Percentiles rank a stretch among this genome's conserved stretches.
Evolutionary conservation across 2,888 invertebrate species (phyloP).

Genomic region (Bombyx huttoni): DNA sequence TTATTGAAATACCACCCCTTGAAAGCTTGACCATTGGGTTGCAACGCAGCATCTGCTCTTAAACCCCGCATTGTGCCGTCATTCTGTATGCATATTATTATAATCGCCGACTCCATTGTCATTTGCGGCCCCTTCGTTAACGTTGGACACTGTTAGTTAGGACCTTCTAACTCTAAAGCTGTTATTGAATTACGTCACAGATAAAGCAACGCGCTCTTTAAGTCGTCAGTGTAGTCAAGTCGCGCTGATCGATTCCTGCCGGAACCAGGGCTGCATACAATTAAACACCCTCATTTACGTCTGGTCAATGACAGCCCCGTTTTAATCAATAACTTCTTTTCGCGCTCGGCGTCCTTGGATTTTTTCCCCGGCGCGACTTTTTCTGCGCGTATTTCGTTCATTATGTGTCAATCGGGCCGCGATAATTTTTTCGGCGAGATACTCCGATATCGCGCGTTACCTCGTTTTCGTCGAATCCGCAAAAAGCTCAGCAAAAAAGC

Average conservation of each 20-base stretch:
- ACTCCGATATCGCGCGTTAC: conserved; percentile 33
- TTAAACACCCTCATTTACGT: conserved; percentile 70
- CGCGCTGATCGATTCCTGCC: conserved; percentile 34
- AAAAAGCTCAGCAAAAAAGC: conserved; percentile 64
- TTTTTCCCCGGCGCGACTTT: conserved; percentile 68
- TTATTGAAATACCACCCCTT: not conserved
- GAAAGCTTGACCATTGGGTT: conserved; percentile 4
- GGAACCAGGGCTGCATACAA: conserved; percentile 59
- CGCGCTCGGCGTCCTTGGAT: conserved; percentile 65
- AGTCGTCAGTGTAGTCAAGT: not conserved
- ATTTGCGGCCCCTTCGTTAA: not conserved
- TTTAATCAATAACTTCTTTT: conserved; percentile 73
- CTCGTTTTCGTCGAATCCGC: conserved; percentile 49
- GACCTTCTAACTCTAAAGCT: conserved; percentile 9
- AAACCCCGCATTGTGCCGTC: conserved; percentile 5
- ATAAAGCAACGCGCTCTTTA: not conserved
- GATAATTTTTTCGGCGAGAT: conserved; percentile 29
- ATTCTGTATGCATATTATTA: conserved; percentile 4
- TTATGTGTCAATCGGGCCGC: conserved; percentile 59
- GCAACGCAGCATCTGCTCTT: conserved; percentile 18
- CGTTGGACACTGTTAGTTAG: not conserved
- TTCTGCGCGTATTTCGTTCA: conserved; percentile 65
- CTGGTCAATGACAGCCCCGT: conserved; percentile 70
- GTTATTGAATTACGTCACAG: not conserved
- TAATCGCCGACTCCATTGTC: conserved; percentile 6